These are phyloP conservation scores for Percopsis omiscomaycus DNA, from an alignment of 2,797 vertebrate genomes.

Conservation along the genomic window DNA sequence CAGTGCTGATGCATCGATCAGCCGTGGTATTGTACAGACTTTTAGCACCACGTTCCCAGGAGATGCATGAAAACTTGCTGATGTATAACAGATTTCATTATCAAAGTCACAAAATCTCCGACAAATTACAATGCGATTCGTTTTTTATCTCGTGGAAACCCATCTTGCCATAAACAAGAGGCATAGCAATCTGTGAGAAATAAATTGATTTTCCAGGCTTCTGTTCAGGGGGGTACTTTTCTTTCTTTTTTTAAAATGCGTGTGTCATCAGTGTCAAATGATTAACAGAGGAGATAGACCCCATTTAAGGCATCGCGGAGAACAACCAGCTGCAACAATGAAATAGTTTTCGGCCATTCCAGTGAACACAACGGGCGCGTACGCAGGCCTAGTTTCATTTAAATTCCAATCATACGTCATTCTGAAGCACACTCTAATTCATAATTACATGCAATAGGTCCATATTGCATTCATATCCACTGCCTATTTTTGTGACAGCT, in stretches of 20 bases:
- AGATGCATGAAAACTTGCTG: slow-evolving; percentile 58
- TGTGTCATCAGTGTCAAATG: slow-evolving; percentile 41
- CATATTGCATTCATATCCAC: slow-evolving; percentile 11
- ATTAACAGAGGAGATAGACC: slow-evolving; percentile 41
- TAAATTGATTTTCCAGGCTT: slow-evolving; percentile 59
- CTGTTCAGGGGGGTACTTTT: slow-evolving; percentile 35
- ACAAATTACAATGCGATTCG: slow-evolving; percentile 63
- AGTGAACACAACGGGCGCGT: background rate
- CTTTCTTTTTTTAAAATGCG: slow-evolving; percentile 39
- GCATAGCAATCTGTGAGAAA: slow-evolving; percentile 60
- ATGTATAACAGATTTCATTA: slow-evolving; percentile 64
- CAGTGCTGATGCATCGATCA: slow-evolving; percentile 21
- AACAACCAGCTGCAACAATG: slow-evolving; percentile 27
- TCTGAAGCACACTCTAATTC: background rate
- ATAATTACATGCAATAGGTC: slow-evolving; percentile 5
- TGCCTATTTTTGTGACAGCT: slow-evolving; percentile 14
- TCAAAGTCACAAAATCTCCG: slow-evolving; percentile 53
- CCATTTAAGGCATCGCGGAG: slow-evolving; percentile 46
- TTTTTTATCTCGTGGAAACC: slow-evolving; percentile 64
- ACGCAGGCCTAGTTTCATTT: slow-evolving; percentile 1
- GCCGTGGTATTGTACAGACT: slow-evolving; percentile 22
- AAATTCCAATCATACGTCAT: slow-evolving; percentile 23
- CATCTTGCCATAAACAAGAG: slow-evolving; percentile 69
- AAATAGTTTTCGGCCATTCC: slow-evolving; percentile 16
- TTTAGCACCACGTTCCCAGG: slow-evolving; percentile 40